These are phyloP conservation scores for Diglossa cyanea DNA, from an alignment of 2,797 vertebrate species.

Conservation along the genomic window DNA sequence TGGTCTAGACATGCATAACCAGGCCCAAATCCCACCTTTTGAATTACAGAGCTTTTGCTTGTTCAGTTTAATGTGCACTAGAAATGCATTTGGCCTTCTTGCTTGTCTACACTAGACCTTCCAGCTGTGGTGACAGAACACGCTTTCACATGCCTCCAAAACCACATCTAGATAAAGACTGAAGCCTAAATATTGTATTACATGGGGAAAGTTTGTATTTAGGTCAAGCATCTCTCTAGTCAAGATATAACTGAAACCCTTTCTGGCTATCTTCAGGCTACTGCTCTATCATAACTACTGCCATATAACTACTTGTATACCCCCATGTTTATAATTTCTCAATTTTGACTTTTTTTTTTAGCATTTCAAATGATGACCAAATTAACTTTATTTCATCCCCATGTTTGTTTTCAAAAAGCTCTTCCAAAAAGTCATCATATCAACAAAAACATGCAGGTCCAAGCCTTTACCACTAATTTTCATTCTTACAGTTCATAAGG, in stretches of 20 bases:
- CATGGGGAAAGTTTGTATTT: neutral
- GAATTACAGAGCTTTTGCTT: neutral
- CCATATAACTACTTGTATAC: neutral
- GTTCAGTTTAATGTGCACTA: neutral
- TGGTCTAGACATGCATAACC: neutral
- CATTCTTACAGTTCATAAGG: neutral
- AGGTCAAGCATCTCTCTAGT: neutral
- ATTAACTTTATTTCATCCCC: neutral
- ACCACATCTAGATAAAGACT: neutral
- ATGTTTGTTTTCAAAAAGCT: neutral
- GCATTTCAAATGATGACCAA: neutral
- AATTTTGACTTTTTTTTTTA: neutral
- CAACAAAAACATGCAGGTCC: neutral
- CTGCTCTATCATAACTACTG: neutral
- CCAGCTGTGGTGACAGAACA: neutral
- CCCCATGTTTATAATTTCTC: neutral
- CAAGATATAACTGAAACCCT: neutral
- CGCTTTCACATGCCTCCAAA: neutral
- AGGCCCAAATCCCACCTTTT: neutral
- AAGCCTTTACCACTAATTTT: neutral
- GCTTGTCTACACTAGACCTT: neutral
- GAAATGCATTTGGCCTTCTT: neutral
- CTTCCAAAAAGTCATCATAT: neutral
- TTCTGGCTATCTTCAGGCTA: neutral
- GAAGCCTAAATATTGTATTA: neutral